A percentile compares a stretch with the other conserved stretches of the same genome.
Conservation (phyloP, 2,888 invertebrate genomes). For the Luperina nickerlii region DNA sequence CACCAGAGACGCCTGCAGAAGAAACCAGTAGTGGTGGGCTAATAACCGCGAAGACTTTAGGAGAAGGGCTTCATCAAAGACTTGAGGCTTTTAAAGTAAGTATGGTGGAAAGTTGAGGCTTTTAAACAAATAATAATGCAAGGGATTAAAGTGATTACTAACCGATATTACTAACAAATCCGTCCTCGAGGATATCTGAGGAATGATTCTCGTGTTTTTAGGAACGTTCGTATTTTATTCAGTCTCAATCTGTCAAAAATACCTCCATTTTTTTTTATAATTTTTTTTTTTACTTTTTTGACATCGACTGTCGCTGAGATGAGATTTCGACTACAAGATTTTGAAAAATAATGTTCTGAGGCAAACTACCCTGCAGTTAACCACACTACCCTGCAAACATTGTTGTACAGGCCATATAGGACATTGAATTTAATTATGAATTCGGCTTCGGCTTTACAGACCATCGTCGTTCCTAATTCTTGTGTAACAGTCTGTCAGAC, state of each 20-base stretch:
- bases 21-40: slow-evolving; percentile 70
- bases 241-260: background rate
- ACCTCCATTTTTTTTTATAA: too few relatives aligned
- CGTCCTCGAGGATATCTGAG: background rate
- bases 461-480: too few relatives aligned
- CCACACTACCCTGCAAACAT: background rate
- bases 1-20: slow-evolving; percentile 69
- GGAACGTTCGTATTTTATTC: background rate
- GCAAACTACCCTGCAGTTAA: background rate
- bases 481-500: background rate
- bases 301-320: background rate
- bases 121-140: background rate
- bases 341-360: background rate
- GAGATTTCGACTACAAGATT: background rate
- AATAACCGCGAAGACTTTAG: slow-evolving; percentile 89
- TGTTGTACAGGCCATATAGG: background rate
- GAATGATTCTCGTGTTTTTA: background rate
- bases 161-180: background rate
- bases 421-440: background rate
- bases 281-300: too few relatives aligned
- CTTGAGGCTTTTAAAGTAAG: slow-evolving; percentile 92
- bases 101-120: background rate
- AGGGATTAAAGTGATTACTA: background rate
- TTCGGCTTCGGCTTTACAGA: too few relatives aligned
- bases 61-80: slow-evolving; percentile 95